Evolutionary conservation across 2,888 invertebrate genomes (phyloP).

Genomic region (Polietes domitor): DNA sequence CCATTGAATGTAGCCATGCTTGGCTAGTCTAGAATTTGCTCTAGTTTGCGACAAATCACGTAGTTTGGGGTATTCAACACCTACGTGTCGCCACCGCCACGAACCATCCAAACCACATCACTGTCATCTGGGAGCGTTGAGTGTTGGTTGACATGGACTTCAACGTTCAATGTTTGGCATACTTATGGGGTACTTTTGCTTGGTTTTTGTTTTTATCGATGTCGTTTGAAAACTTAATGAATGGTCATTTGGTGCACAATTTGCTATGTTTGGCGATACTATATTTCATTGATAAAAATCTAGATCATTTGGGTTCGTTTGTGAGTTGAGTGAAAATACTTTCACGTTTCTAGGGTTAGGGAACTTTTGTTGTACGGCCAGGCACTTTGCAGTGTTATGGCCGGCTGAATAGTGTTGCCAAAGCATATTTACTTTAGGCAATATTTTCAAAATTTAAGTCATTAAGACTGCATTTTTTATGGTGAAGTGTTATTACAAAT

Average conservation of each 20-base stretch:
- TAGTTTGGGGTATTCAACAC: constrained; percentile 60
- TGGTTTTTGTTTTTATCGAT: background rate
- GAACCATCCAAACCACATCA: too few species aligned
- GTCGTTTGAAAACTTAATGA: constrained; percentile 42
- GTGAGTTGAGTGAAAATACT: constrained; percentile 27
- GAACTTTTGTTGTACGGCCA: background rate
- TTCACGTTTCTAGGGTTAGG: constrained; percentile 30
- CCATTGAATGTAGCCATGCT: background rate
- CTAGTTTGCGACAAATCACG: constrained; percentile 68
- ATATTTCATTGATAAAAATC: constrained; percentile 62
- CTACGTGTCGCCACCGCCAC: constrained; percentile 43
- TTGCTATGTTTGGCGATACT: constrained; percentile 11
- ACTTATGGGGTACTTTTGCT: constrained; percentile 48
- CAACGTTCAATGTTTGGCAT: constrained; percentile 43
- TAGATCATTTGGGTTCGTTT: constrained; percentile 37
- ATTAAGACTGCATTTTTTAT: too few species aligned
- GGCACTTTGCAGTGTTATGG: background rate
- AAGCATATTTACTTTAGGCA: background rate
- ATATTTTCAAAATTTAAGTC: too few species aligned
- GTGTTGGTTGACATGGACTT: constrained; percentile 53
- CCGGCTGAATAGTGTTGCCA: background rate
- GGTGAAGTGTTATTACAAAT: too few species aligned
- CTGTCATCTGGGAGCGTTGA: constrained; percentile 46
- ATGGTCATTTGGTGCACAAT: constrained; percentile 29
- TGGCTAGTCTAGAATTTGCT: constrained; percentile 59